Evolutionary conservation across 2,797 vertebrate species (phyloP).

Genomic region (Myotis myotis): DNA sequence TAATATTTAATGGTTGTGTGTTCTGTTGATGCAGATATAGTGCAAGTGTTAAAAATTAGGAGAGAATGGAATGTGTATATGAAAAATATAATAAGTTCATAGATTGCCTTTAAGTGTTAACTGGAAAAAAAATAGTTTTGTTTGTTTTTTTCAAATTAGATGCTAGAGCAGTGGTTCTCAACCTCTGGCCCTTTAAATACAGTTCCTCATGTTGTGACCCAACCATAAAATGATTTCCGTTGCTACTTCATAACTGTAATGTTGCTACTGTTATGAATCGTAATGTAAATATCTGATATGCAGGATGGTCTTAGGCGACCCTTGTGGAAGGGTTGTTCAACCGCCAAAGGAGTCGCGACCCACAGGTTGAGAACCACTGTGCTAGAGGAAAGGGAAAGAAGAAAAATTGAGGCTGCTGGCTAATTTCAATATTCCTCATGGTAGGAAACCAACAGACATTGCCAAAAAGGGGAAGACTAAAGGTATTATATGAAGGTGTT

Average conservation of each 20-base stretch:
- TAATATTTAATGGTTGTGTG: not conserved
- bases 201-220: no score
- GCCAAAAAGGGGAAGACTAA: not conserved
- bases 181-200: no score
- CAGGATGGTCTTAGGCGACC: no score
- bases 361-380: no score
- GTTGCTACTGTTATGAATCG: no score
- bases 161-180: not conserved
- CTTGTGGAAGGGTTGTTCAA: no score
- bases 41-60: not conserved
- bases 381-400: not conserved
- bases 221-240: no score
- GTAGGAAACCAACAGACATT: not conserved
- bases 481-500: not conserved
- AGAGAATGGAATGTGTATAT: not conserved
- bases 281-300: no score
- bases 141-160: not conserved
- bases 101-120: not conserved
- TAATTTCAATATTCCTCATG: not conserved
- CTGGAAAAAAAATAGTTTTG: not conserved
- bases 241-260: no score
- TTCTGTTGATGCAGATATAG: not conserved
- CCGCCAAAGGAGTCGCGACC: no score
- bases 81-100: not conserved
- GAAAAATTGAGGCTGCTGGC: not conserved